phyloP scores from a whole-genome alignment of 2,797 vertebrate genomes.

The Hybognathus amarus region DNA sequence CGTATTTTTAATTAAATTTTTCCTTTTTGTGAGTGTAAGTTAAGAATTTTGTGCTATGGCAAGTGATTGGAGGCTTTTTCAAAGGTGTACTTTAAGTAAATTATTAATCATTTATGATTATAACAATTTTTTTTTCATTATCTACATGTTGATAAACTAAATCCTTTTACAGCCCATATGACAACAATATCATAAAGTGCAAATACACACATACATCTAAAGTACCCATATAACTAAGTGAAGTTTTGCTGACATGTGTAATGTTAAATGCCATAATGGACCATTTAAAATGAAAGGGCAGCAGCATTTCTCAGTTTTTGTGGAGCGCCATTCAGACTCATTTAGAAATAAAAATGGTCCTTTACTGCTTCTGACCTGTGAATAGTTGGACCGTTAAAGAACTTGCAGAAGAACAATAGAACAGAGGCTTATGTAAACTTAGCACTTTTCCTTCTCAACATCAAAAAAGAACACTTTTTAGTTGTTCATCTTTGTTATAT shows the following conservation, averaged over 20 bases:
- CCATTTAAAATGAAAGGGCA: conserved; percentile 87
- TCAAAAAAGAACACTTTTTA: conserved; percentile 14
- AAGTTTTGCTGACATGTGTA: conserved; percentile 83
- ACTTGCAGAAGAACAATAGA: conserved; percentile 56
- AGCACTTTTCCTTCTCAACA: conserved; percentile 10
- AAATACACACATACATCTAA: conserved; percentile 73
- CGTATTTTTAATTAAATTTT: too few relatives aligned
- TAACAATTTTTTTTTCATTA: conserved; percentile 20
- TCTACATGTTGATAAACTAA: conserved; percentile 49
- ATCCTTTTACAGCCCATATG: conserved; percentile 40
- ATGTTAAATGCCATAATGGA: conserved; percentile 88
- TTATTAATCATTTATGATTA: conserved; percentile 28
- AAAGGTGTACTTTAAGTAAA: conserved; percentile 24
- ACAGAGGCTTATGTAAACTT: conserved; percentile 33
- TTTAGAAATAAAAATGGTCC: conserved; percentile 78
- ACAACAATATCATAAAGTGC: conserved; percentile 58
- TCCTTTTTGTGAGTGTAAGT: neutral
- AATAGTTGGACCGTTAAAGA: conserved; percentile 69
- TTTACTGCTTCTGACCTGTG: conserved; percentile 71
- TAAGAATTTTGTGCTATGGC: neutral
- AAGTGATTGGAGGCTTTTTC: conserved; percentile 2
- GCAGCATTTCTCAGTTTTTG: conserved; percentile 82
- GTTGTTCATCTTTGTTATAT: conserved; percentile 4
- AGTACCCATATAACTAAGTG: conserved; percentile 78
- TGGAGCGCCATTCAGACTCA: conserved; percentile 83